Base-by-base conservation (phyloP, 2,888 invertebrate genomes). In the Hoplodrina ambigua region DNA sequence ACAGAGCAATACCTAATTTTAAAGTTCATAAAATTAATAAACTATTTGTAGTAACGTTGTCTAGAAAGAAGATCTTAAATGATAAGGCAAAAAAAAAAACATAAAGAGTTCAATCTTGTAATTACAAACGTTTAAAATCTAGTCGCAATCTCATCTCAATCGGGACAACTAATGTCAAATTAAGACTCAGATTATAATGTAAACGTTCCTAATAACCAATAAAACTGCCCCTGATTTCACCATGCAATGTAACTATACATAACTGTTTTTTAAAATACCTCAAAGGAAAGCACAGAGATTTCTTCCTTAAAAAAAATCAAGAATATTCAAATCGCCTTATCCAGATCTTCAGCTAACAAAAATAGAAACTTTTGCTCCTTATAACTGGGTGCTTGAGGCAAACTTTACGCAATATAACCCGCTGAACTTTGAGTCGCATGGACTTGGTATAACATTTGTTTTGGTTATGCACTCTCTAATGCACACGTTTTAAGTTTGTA, bases 381-480 rank as follows among this genome's bases (percentile, higher is more conserved):
- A 58, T 58, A 75, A 82, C 52, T 60, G 57, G 69, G 58, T 69
- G 68, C 71, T 82, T 72, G 54, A 59, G 65, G 61, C 61, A 67
- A 83, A 84, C 82, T 84, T 83, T 78, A 72, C 68, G 78, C 75
- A 81, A 85, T 78, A 80, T 75, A 74, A 72, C 69, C 80, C 56
- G 60, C 53, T 75, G 60, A 83, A 84, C 80, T 86, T 81, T 72
- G 65, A 85, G 78, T 80, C 76, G 68, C 68, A 74, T 69, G 75
- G 76, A 83, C 69, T 79, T 65, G 52, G 69, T 69, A 72, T 77
- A 70, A 84, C 76, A 82, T 86, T 87, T 80, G 84, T 83, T 85
- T 81, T 77, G 77, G 79, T 81, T 86, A 85, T 85, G 85, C 83
- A 83, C 78, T 84, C 82, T 80, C 80, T 80, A 78, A 83, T 80